These are phyloP conservation scores for Heterotis niloticus DNA, from an alignment of 2,113 vertebrate genomes.

Conservation along the genomic window DNA sequence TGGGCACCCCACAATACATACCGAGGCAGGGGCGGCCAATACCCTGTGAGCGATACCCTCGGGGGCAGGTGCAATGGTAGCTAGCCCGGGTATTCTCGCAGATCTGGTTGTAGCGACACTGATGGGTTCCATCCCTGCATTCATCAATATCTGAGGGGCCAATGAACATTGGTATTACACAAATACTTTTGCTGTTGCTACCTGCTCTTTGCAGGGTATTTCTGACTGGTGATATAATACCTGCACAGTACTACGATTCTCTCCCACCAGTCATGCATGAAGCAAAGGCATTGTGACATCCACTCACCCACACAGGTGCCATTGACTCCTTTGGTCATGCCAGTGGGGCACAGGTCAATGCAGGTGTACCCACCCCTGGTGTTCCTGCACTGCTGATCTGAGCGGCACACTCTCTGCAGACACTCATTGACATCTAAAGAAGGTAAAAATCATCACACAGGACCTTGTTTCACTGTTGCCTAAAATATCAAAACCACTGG, in stretches of 20 bases:
- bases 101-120: constrained; percentile 89
- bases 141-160: constrained; percentile 80
- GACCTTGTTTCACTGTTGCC: neutral
- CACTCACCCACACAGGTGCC: constrained; percentile 86
- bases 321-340: constrained; percentile 86
- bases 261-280: neutral
- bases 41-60: constrained; percentile 83
- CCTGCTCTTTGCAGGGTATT: neutral
- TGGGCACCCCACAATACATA: constrained; percentile 57
- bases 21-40: constrained; percentile 80
- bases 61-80: constrained; percentile 84
- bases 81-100: constrained; percentile 90
- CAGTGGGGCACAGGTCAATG: constrained; percentile 89
- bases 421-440: constrained; percentile 89
- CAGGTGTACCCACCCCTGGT: constrained; percentile 90
- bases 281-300: neutral
- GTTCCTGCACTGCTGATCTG: constrained; percentile 91
- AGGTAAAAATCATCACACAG: constrained; percentile 1
- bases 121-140: constrained; percentile 84
- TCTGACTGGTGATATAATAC: too few relatives aligned
- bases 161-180: constrained; percentile 19
- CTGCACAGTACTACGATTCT: neutral
- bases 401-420: constrained; percentile 84
- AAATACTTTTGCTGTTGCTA: neutral
- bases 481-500: too few relatives aligned